Conservation (phyloP, 92 coral and sea anemone genomes). For the Paramuricea clavata region DNA sequence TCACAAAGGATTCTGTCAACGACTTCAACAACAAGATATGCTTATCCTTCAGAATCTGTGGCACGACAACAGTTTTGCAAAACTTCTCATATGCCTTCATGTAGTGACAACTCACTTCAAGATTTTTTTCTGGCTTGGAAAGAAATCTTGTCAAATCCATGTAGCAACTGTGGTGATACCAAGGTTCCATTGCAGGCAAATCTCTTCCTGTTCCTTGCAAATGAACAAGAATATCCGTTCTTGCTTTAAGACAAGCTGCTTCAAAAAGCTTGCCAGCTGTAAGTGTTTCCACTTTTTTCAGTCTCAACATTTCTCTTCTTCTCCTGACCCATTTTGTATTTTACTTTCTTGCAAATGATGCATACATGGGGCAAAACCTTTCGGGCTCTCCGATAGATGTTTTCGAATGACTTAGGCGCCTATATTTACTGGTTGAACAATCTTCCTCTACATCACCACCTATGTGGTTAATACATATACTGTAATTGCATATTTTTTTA, state of each 20-base stretch:
- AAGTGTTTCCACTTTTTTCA: slow-evolving; percentile 18
- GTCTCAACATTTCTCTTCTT: slow-evolving; percentile 7
- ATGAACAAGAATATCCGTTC: slow-evolving; percentile 25
- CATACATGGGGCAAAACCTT: not conserved
- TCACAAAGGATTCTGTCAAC: slow-evolving; percentile 16
- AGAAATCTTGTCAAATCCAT: slow-evolving; percentile 28
- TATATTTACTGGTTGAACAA: not conserved
- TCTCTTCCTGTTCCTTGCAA: slow-evolving; percentile 35
- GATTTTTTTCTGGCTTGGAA: not conserved
- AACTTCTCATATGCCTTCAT: slow-evolving; percentile 15
- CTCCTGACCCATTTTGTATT: slow-evolving; percentile 9
- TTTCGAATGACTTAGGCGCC: not conserved
- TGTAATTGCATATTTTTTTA: not conserved
- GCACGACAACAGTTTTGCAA: slow-evolving; percentile 11
- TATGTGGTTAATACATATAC: not conserved
- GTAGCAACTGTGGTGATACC: slow-evolving; percentile 17
- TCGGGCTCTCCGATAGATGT: slow-evolving; percentile 7
- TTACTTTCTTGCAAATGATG: slow-evolving; percentile 17
- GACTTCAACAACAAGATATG: not conserved
- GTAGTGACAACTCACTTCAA: not conserved
- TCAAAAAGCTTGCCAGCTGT: slow-evolving; percentile 31
- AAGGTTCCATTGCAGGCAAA: slow-evolving; percentile 26
- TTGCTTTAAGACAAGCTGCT: slow-evolving; percentile 16
- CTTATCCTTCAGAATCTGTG: not conserved
- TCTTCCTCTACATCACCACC: slow-evolving; percentile 4